phyloP scores from a whole-genome alignment of 2,797 vertebrate genomes.

The Thripadectes ignobilis region DNA sequence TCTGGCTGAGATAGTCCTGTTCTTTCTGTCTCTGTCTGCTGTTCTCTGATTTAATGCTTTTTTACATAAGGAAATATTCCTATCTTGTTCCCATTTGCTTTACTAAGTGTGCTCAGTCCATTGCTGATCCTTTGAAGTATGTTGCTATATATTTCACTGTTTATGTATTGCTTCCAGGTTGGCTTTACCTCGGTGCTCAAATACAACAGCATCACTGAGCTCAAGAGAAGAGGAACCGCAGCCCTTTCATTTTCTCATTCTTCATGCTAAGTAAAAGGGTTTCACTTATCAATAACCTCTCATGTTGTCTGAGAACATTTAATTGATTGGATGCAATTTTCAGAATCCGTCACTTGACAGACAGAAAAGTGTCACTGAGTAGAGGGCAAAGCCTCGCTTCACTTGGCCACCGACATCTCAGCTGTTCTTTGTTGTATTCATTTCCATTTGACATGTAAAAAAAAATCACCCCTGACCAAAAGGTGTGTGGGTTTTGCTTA shows the following conservation, averaged over 20 bases:
- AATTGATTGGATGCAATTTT: conserved; percentile 1
- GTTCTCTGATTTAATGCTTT: not conserved
- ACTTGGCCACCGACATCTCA: conserved; percentile 28
- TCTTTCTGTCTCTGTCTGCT: not conserved
- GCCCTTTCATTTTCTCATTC: not conserved
- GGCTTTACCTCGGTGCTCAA: not conserved
- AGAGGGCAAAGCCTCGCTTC: conserved; percentile 16
- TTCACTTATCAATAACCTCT: not conserved
- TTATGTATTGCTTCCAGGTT: not conserved
- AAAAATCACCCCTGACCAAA: not conserved
- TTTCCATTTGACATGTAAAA: conserved; percentile 15
- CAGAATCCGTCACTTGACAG: not conserved
- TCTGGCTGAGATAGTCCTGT: not conserved
- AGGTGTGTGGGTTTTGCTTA: not conserved
- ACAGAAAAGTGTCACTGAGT: not conserved
- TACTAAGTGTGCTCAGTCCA: not conserved
- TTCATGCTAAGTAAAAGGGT: not conserved
- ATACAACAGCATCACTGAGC: not conserved
- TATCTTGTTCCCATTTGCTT: not conserved
- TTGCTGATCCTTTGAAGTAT: not conserved
- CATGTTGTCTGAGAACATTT: not conserved
- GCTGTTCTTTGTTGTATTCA: not conserved
- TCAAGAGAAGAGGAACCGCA: not conserved
- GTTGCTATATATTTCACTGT: not conserved
- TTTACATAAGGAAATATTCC: not conserved